Base-by-base conservation (phyloP, 2,113 vertebrate species). In the Petrocephalus zakoni region DNA sequence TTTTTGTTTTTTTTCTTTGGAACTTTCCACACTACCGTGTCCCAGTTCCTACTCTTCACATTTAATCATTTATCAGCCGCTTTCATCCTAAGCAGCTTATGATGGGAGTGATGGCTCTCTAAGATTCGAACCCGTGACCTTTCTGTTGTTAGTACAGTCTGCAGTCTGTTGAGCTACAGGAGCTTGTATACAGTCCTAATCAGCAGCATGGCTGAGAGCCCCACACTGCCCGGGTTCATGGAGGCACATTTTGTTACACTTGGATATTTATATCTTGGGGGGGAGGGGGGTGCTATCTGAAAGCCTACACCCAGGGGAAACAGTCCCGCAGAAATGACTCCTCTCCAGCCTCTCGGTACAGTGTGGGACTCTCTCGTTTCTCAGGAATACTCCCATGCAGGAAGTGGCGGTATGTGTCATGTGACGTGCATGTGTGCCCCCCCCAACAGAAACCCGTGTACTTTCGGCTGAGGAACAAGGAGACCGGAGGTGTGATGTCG, bases 401-500 rank as follows among this genome's bases (percentile, higher is more conserved):
- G n/a, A n/a, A n/a, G n/a, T n/a, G n/a, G n/a, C n/a, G n/a, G n/a
- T n/a, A n/a, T n/a, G n/a, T n/a, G n/a, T n/a, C n/a, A n/a, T n/a
- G 29, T 81, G 29, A 81, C 47, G 22, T 64, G 46, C n/a, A 8
- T n/a, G 21, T 15, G 5, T n/a, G n/a, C n/a, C 56, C 72, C 21
- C 15, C 21, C 46, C 49, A 47, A 92, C 93, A 99, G 98, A 98
- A 96, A 92, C 94, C 92, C 51, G 94, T 95, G 89, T 97, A 96
- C 94, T 96, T 99, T 93, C 96, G 93, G 91, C 94, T 99, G 91
- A 95, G 96, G 88, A 98, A 97, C 94, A 96, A 94, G 89, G 96
- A 94, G 89, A 97, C 96, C 0, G 96, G 97, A 51, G 92, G 95
- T 42, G 88, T 97, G 90, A 95, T 99, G 96, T 96, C 97, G 34